Evolutionary conservation across 1,140 invertebrate genomes (phyloP).

Genomic region (Temnothorax curvispinosus): DNA sequence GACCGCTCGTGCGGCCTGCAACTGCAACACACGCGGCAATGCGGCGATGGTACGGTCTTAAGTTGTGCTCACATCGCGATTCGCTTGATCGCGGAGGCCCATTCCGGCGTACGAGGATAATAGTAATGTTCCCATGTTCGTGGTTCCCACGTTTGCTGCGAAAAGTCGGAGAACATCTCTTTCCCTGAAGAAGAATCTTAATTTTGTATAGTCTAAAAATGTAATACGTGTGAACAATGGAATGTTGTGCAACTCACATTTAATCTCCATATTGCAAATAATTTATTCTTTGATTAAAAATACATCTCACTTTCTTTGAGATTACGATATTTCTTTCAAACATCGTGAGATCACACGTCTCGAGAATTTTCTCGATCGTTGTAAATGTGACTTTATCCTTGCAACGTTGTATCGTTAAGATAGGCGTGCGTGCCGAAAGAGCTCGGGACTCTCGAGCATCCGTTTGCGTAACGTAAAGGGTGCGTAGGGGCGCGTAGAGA

Average conservation of each 20-base stretch:
- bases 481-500: conserved; percentile 39
- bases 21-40: conserved; percentile 26
- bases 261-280: background rate
- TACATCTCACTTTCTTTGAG: background rate
- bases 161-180: background rate
- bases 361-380: conserved; percentile 12
- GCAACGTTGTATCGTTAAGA: conserved; percentile 23
- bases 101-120: background rate
- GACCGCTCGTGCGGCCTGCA: conserved; percentile 44
- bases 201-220: background rate
- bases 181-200: background rate
- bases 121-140: background rate
- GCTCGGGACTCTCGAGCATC: background rate
- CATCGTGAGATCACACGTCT: background rate
- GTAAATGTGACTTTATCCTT: conserved; percentile 22
- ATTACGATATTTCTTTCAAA: background rate
- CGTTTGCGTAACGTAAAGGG: conserved; percentile 21
- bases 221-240: background rate
- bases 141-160: background rate
- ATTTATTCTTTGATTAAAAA: background rate
- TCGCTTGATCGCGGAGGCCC: background rate
- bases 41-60: conserved; percentile 23
- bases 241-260: background rate
- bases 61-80: conserved; percentile 18
- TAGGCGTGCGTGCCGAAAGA: conserved; percentile 21